Evolutionary conservation across 2,113 vertebrate genomes (phyloP).

Genomic region (Semicossyphus pulcher): DNA sequence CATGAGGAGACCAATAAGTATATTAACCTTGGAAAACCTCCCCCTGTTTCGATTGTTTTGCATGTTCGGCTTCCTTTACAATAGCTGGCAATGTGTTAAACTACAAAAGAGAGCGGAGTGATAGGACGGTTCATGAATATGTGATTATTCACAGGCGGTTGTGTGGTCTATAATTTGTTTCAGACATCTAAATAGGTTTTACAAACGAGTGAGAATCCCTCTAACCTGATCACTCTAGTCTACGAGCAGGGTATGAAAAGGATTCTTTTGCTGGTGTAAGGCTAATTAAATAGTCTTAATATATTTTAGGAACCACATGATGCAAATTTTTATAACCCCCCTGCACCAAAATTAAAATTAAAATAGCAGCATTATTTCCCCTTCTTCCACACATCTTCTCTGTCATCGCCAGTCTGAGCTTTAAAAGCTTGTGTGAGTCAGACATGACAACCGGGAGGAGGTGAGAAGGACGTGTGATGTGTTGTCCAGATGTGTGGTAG

Average conservation of each 20-base stretch:
- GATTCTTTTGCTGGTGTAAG: neutral
- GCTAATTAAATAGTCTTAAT: too few relatives aligned
- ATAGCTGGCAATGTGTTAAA: conserved; percentile 27
- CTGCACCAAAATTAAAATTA: too few relatives aligned
- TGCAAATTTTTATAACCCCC: too few relatives aligned
- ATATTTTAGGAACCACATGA: conserved; percentile 51
- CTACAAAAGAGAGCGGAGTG: conserved; percentile 9
- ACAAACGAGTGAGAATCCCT: neutral
- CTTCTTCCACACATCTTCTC: neutral
- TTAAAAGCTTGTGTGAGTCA: conserved; percentile 9
- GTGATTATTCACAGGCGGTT: neutral
- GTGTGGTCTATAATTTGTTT: neutral
- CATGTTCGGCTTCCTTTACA: neutral
- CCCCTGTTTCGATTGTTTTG: conserved; percentile 14
- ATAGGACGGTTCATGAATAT: conserved; percentile 9
- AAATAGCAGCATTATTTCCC: conserved; percentile 4
- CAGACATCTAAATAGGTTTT: neutral
- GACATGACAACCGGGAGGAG: conserved; percentile 39
- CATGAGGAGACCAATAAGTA: conserved; percentile 47
- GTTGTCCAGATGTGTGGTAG: conserved; percentile 69
- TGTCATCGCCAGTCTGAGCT: conserved; percentile 6
- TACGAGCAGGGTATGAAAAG: conserved; percentile 12
- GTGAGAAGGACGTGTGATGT: conserved; percentile 43
- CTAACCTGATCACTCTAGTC: conserved; percentile 19
- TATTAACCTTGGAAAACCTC: conserved; percentile 54